Evolutionary conservation across 2,888 invertebrate species (phyloP).

Genomic region (Sarcophaga carnaria): DNA sequence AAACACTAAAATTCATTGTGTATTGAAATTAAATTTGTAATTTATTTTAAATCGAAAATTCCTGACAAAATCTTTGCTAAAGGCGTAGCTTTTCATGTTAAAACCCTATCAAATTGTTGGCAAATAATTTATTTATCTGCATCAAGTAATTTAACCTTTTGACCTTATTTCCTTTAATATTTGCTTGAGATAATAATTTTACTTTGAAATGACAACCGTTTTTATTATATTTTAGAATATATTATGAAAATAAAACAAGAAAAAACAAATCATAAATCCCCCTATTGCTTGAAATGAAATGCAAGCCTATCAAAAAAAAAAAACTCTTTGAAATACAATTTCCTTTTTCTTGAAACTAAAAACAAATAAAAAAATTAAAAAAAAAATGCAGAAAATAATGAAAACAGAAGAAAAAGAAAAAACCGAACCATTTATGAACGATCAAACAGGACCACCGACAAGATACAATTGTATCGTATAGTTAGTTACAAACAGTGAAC

Average conservation of each 20-base stretch:
- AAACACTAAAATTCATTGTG: too few relatives aligned
- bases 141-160: conserved; percentile 35
- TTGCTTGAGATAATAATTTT: not conserved
- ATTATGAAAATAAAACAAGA: not conserved
- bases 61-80: too few relatives aligned
- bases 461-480: conserved; percentile 38
- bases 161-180: conserved; percentile 42
- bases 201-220: conserved; percentile 39
- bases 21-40: too few relatives aligned
- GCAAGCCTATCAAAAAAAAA: conserved; percentile 46
- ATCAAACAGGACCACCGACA: conserved; percentile 66
- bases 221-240: not conserved
- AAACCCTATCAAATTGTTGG: not conserved
- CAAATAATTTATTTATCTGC: not conserved
- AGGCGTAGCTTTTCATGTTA: not conserved
- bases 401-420: conserved; percentile 1
- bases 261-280: conserved; percentile 54
- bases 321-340: conserved; percentile 4
- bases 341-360: not conserved
- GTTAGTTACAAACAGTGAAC: too few relatives aligned
- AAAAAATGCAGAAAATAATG: conserved; percentile 32
- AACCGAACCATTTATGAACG: conserved; percentile 52
- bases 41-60: too few relatives aligned
- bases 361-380: conserved; percentile 15
- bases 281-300: conserved; percentile 43